phyloP scores from a whole-genome alignment of 2,113 vertebrate genomes.

The Peromyscus californicus region DNA sequence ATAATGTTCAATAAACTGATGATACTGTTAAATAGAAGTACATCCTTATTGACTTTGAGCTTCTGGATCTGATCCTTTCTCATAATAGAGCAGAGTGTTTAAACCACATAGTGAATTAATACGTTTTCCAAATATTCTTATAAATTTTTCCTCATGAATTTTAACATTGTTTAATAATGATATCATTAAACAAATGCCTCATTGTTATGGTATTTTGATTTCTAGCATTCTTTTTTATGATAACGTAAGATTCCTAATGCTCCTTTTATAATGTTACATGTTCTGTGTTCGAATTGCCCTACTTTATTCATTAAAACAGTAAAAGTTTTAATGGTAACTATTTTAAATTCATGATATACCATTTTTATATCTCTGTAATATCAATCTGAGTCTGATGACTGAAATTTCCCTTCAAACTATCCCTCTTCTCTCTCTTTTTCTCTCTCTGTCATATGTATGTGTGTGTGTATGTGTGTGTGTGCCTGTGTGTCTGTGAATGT shows the following conservation, averaged over 20 bases:
- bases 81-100: background rate
- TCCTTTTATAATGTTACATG: background rate
- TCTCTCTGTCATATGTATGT: background rate
- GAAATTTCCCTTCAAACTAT: background rate
- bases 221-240: background rate
- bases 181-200: background rate
- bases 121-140: background rate
- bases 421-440: background rate
- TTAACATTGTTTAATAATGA: background rate
- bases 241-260: accelerated
- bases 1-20: background rate
- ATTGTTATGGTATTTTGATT: background rate
- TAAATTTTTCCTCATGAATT: background rate
- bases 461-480: background rate
- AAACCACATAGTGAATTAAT: background rate
- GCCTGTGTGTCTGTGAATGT: background rate
- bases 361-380: background rate
- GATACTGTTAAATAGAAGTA: background rate
- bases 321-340: background rate
- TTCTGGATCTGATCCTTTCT: background rate
- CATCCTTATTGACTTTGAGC: background rate
- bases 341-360: background rate
- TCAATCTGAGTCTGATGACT: background rate
- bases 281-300: background rate
- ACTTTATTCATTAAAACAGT: background rate